phyloP scores from a whole-genome alignment of 2,888 invertebrate genomes.

The Drosophila demipolita region DNA sequence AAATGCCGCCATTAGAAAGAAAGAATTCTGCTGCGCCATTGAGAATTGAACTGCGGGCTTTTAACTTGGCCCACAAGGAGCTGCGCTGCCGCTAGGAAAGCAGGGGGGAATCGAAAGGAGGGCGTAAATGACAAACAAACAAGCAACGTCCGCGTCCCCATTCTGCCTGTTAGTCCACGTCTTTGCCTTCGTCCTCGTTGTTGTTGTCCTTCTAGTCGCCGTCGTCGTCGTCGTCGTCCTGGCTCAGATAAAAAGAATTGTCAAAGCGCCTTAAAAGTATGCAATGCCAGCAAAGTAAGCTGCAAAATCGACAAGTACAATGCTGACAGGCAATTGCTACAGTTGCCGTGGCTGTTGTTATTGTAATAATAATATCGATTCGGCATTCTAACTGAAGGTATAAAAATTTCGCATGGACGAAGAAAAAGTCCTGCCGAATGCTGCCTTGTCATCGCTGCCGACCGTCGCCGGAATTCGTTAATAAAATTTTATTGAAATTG shows the following conservation, averaged over 20 bases:
- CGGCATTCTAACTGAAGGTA: constrained; percentile 64
- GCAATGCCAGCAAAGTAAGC: constrained; percentile 81
- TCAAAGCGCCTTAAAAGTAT: constrained; percentile 82
- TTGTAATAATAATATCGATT: constrained; percentile 81
- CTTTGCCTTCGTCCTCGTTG: constrained; percentile 6
- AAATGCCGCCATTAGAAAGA: constrained; percentile 78
- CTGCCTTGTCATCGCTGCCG: constrained; percentile 76
- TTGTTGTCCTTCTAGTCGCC: constrained; percentile 15
- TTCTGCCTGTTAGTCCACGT: background rate
- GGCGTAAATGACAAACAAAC: constrained; percentile 80
- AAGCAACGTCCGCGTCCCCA: constrained; percentile 70
- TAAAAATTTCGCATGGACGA: constrained; percentile 63
- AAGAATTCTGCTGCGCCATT: constrained; percentile 82
- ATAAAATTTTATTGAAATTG: constrained; percentile 84
- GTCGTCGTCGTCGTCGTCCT: constrained; percentile 44
- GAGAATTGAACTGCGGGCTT: constrained; percentile 80
- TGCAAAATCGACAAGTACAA: constrained; percentile 82
- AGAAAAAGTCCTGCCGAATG: constrained; percentile 43
- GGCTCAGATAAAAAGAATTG: constrained; percentile 81
- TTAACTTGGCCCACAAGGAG: constrained; percentile 56
- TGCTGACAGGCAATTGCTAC: constrained; percentile 81
- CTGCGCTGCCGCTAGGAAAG: background rate
- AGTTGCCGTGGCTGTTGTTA: constrained; percentile 59
- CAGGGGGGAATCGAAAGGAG: constrained; percentile 6
- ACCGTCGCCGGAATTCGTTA: constrained; percentile 83